Evolutionary conservation across 2,888 invertebrate genomes (phyloP).

Genomic region (Lasioglossum leucozonium): DNA sequence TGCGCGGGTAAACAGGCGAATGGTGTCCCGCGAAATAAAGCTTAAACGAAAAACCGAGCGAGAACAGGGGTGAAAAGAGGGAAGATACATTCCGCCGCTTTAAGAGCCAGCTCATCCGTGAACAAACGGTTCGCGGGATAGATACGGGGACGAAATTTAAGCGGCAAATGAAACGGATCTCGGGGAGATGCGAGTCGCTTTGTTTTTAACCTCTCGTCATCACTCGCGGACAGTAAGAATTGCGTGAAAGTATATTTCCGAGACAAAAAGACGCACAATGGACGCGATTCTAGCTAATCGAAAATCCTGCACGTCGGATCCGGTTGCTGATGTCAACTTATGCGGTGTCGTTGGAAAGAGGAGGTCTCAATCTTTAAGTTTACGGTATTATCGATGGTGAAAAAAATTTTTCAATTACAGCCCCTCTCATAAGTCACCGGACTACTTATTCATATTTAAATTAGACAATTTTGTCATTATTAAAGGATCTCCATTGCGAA

Average conservation of each 20-base stretch:
- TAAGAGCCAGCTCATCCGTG: conserved; percentile 42
- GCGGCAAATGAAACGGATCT: conserved; percentile 41
- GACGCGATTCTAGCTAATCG: too few species aligned
- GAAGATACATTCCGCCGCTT: conserved; percentile 53
- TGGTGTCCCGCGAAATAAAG: conserved; percentile 53
- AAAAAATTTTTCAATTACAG: too few species aligned
- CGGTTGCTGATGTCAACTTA: too few species aligned
- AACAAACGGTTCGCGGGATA: conserved; percentile 36
- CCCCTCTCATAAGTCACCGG: too few species aligned
- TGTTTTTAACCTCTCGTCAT: conserved; percentile 4
- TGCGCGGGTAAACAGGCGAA: conserved; percentile 56
- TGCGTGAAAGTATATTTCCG: conserved; percentile 19
- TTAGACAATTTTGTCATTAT: too few species aligned
- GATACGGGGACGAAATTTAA: conserved; percentile 31
- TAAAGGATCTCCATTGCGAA: too few species aligned
- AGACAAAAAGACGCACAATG: conserved; percentile 13
- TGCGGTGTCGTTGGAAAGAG: too few species aligned
- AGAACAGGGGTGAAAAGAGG: conserved; percentile 33
- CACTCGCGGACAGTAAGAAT: neutral
- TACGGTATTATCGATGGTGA: too few species aligned
- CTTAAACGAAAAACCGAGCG: conserved; percentile 41
- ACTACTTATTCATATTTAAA: too few species aligned
- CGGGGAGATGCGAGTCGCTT: conserved; percentile 32
- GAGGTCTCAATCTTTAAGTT: too few species aligned
- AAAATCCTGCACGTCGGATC: too few species aligned